Evolutionary conservation across 2,888 invertebrate species (phyloP), one percentile per base, ranked within the genome.

Genomic region (Ferdinandea cuprea): DNA sequence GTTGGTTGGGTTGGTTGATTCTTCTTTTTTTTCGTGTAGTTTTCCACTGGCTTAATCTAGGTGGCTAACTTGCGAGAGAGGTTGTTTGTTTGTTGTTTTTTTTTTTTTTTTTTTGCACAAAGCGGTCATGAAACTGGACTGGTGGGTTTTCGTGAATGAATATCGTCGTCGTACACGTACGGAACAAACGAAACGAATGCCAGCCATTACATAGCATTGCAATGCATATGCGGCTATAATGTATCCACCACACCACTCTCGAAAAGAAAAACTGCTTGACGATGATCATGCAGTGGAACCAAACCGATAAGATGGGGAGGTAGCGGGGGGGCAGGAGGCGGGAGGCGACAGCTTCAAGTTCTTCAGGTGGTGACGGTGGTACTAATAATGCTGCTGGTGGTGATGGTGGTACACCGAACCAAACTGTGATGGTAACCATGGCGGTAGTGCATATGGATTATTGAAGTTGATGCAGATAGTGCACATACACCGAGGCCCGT

Each of bases 81-180:
- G 44, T 46, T n/a, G n/a, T n/a, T n/a, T n/a, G n/a, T n/a, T n/a
- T n/a, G n/a, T n/a, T n/a, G n/a, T n/a, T n/a, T n/a, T n/a, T n/a
- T n/a, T n/a, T n/a, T n/a, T n/a, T n/a, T n/a, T n/a, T 56, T 76
- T 68, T 61, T 50, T 52, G 28, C 30, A 61, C 81, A 77, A 72
- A 83, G 81, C 77, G 77, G 77, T 83, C 81, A 78, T 78, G 58
- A 78, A 84, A 84, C 83, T 84, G 83, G 83, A 84, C 73, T 84
- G 83, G 83, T 84, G 50, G 73, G 78, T 84, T 84, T 84, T 84
- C 83, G 83, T 84, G 83, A 84, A 84, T 84, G 83, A 84, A 84
- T 78, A 78, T 78, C 68, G 71, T 73, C 71, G 80, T 72, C 46
- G 56, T 56, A 61, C 63, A 80, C 58, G 63, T 71, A 68, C 77